Conservation (phyloP, 2,888 invertebrate species). For the Mythimna loreyi region DNA sequence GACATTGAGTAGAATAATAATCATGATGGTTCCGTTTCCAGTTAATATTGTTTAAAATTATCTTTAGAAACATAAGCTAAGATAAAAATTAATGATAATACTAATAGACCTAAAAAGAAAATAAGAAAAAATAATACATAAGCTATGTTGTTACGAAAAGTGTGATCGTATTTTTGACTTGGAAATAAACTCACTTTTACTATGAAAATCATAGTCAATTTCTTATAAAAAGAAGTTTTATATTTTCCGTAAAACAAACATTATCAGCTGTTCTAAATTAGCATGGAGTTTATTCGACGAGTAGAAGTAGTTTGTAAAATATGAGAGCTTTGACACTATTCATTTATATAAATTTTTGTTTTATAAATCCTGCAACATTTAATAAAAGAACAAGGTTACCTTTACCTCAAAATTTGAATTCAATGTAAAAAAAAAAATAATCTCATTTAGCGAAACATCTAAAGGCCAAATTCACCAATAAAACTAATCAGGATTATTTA, state of each 20-base stretch:
- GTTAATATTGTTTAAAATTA: too few relatives aligned
- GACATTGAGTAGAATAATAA: neutral
- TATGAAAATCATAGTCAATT: neutral
- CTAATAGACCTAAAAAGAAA: neutral
- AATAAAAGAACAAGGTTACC: too few relatives aligned
- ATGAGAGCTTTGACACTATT: too few relatives aligned
- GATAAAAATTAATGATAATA: constrained; percentile 19
- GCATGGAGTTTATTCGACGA: too few relatives aligned
- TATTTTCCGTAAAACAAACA: too few relatives aligned
- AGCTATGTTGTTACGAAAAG: neutral
- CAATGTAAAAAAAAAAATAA: neutral
- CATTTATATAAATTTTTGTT: too few relatives aligned
- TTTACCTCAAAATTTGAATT: neutral
- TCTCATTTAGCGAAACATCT: neutral
- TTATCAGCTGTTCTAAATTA: too few relatives aligned
- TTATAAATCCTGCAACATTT: too few relatives aligned
- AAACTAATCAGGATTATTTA: too few relatives aligned
- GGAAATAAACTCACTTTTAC: neutral
- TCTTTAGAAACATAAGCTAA: constrained; percentile 1
- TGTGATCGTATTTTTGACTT: neutral
- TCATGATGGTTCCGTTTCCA: constrained; percentile 2
- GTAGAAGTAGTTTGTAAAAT: too few relatives aligned
- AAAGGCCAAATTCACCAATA: too few relatives aligned
- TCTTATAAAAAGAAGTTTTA: neutral
- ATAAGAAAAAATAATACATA: too few relatives aligned